Evolutionary conservation across 2,888 invertebrate species (phyloP), one percentile per base, ranked within the genome.

Genomic region (Lepetodrilus schrolli): DNA sequence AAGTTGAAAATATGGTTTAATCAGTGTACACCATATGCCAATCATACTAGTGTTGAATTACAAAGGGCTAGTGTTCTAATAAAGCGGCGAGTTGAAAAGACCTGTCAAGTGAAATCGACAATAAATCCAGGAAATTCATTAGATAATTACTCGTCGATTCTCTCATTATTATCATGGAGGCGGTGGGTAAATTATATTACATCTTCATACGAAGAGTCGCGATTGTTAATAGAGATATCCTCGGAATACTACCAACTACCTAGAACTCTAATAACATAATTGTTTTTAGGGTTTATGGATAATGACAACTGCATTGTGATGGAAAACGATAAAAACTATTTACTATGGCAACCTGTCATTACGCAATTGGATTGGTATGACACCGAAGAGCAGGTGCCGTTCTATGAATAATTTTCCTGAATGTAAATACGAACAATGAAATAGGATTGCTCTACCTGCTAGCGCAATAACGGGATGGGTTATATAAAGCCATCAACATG

Each of bases 281-380:
- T n/a, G n/a, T n/a, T n/a, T n/a, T n/a, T n/a, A n/a, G n/a, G n/a
- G n/a, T n/a, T n/a, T n/a, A n/a, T n/a, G n/a, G n/a, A 17, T 47
- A 43, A 23, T 47, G 47, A 7, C 21, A 68, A 21, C 47, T 43
- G 23, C 68, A 47, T 17, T n/a, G 30, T 17, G 58, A 58, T 58
- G 30, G 58, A 58, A n/a, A 68, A n/a, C 43, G 43, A 68, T 43
- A 43, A 68, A 68, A 68, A 30, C 68, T 68, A 68, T 68, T 68
- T 43, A 47, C 68, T 47, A 68, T 68, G n/a, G n/a, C n/a, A 68
- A 26, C 26, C 68, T 30, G 68, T 47, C 68, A 68, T 68, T 68
- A 43, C 30, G 68, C 47, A 68, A 68, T 68, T 68, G 68, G 47
- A 47, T 47, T 68, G 23, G 47, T 47, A 68, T 43, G 47, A 30